Evolutionary conservation across 2,797 vertebrate genomes (phyloP), one percentile per base, ranked within the genome.

Genomic region (Gadopsis marmoratus): DNA sequence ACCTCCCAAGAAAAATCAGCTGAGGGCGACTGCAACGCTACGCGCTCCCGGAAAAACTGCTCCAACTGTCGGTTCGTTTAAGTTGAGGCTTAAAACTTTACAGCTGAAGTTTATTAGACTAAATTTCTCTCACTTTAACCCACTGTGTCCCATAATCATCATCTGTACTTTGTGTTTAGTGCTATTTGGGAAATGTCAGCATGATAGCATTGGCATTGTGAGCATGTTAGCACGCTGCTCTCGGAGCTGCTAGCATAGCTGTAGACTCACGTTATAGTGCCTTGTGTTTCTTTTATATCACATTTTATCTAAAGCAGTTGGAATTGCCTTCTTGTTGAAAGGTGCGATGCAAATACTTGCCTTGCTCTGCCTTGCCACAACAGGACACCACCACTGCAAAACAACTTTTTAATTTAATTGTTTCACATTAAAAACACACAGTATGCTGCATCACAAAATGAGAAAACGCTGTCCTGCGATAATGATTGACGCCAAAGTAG

Each of bases 341-440:
- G 2, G 4, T 12, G 50, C 45, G 26, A 21, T 16, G 12, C 19
- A 71, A 33, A 70, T 29, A 43, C 47, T 29, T 6, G 35, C 4
- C 23, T 35, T 9, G n/a, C 31, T 65, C 29, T 0, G 55, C 14
- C 11, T 53, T 31, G 17, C 29, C 62, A 90, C 59, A 45, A 90
- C 66, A 88, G 61, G 79, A 93, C 76, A 4, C 85, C 64, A 51
- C 16, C 16, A 23, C 78, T 93, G 89, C 90, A 93, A 95, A 94
- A 94, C 78, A 87, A 86, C 71, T 74, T 85, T 90, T 90, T 93
- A 81, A 90, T 94, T 95, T 91, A 94, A 94, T 94, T 62, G 76
- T 89, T 92, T 93, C 91, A 95, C 93, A 94, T 92, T 94, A 94
- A 92, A 94, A 95, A 95, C 93, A 94, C 91, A 92, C 90, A 93